Evolutionary conservation across 1,140 invertebrate species (phyloP).

Genomic region (Papilio polytes): DNA sequence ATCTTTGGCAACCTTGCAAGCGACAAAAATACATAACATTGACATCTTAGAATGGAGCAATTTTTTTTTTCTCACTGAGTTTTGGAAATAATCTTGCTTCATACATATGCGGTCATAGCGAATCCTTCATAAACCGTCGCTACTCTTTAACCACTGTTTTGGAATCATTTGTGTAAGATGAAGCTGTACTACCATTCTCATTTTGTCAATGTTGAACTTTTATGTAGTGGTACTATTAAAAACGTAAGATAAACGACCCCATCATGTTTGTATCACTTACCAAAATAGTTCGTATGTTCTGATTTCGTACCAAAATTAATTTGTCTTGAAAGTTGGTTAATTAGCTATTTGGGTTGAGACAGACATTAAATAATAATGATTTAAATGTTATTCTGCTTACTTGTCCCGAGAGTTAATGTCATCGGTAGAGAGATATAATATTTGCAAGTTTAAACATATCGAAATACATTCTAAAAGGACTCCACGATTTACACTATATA

Average conservation of each 20-base stretch:
- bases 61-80: not conserved
- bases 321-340: not conserved
- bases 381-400: not conserved
- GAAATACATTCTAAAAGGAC: too few species aligned
- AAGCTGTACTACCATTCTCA: too few species aligned
- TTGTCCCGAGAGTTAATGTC: not conserved
- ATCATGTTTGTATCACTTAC: constrained; percentile 3
- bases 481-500: too few species aligned
- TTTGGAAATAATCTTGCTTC: not conserved
- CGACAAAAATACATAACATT: constrained; percentile 22
- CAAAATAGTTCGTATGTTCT: constrained; percentile 12
- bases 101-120: too few species aligned
- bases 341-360: not conserved
- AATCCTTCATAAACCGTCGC: too few species aligned
- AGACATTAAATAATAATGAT: not conserved
- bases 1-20: constrained; percentile 38
- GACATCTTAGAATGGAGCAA: constrained; percentile 6
- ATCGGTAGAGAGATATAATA: too few species aligned
- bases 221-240: not conserved
- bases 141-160: too few species aligned
- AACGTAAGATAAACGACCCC: not conserved
- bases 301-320: not conserved
- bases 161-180: too few species aligned
- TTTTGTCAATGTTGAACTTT: too few species aligned
- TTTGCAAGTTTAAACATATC: too few species aligned